phyloP scores from a whole-genome alignment of 2,888 invertebrate species.

The Agrotis clavis region DNA sequence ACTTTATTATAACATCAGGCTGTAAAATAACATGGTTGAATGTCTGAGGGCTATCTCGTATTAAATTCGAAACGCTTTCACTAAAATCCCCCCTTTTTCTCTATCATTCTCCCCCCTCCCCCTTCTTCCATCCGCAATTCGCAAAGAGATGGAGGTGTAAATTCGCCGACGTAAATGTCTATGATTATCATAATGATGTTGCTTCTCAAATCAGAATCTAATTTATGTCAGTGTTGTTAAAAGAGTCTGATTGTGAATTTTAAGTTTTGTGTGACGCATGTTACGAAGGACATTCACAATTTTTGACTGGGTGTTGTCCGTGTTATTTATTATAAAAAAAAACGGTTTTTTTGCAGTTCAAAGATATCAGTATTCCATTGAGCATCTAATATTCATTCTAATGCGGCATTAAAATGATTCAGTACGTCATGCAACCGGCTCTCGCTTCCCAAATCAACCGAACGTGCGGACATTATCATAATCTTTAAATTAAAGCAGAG shows the following conservation, averaged over 20 bases:
- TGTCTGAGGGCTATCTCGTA: slow-evolving; percentile 78
- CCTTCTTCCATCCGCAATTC: slow-evolving; percentile 49
- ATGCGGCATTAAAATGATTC: slow-evolving; percentile 17
- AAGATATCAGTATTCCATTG: not conserved
- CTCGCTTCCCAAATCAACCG: slow-evolving; percentile 44
- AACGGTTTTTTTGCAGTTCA: not conserved
- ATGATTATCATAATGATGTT: slow-evolving; percentile 37
- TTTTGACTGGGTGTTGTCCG: slow-evolving; percentile 4
- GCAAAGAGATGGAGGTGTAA: slow-evolving; percentile 67
- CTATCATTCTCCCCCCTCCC: slow-evolving; percentile 64
- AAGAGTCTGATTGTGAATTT: slow-evolving; percentile 59
- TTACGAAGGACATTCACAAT: slow-evolving; percentile 23
- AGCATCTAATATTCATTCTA: not conserved
- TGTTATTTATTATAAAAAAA: not conserved
- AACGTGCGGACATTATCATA: slow-evolving; percentile 56
- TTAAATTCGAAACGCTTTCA: slow-evolving; percentile 88
- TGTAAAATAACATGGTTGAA: slow-evolving; percentile 73
- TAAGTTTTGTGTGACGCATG: slow-evolving; percentile 54
- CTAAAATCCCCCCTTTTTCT: slow-evolving; percentile 64
- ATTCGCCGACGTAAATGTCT: slow-evolving; percentile 69
- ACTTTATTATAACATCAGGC: slow-evolving; percentile 25
- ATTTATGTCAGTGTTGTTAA: slow-evolving; percentile 49
- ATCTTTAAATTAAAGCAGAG: slow-evolving; percentile 62
- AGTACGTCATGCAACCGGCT: slow-evolving; percentile 13
- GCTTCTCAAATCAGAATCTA: slow-evolving; percentile 29